Evolutionary conservation across 2,797 vertebrate genomes (phyloP).

Genomic region (Sitta carolinensis): DNA sequence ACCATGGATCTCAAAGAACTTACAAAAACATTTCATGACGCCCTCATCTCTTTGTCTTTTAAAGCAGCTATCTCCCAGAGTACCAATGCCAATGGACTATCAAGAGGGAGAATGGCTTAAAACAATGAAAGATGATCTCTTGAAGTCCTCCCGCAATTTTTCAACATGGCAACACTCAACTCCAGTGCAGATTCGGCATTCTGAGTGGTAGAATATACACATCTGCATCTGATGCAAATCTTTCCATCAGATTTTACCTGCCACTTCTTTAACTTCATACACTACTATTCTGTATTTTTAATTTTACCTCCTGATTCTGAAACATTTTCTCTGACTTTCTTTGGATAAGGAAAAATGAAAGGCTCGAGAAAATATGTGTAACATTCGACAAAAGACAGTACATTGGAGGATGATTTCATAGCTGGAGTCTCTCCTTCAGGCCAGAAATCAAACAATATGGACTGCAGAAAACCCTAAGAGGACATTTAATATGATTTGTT

Average conservation of each 20-base stretch:
- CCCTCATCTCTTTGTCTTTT: neutral
- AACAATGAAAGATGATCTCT: neutral
- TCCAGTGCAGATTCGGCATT: neutral
- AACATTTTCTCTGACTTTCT: neutral
- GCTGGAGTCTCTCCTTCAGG: neutral
- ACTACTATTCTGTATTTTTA: neutral
- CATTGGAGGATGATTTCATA: neutral
- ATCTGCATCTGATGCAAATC: neutral
- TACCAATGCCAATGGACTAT: neutral
- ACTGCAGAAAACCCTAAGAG: neutral
- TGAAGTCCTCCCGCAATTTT: neutral
- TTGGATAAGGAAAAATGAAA: neutral
- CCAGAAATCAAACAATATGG: neutral
- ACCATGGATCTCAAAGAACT: neutral
- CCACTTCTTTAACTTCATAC: neutral
- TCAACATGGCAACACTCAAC: neutral
- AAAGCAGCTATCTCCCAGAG: neutral
- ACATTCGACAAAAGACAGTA: neutral
- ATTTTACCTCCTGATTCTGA: neutral
- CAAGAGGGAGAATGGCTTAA: neutral
- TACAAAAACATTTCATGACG: neutral
- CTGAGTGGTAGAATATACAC: neutral
- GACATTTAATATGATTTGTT: neutral
- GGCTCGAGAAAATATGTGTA: neutral
- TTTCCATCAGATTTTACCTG: neutral